Evolutionary conservation across 1,140 invertebrate species (phyloP), one percentile per base, ranked within the genome.

Genomic region (Saccostrea echinata): DNA sequence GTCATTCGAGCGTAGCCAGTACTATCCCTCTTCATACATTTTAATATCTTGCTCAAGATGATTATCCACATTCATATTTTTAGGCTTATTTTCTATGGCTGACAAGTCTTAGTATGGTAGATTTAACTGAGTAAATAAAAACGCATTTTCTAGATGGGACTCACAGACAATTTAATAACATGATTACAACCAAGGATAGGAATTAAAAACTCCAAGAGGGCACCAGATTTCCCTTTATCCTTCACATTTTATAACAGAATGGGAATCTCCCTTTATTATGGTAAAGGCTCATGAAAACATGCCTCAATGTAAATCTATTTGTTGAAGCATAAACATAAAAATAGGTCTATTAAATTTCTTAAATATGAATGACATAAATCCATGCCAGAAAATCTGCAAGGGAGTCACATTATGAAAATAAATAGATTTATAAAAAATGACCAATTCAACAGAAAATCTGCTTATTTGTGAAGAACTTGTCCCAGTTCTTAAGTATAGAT

Each of bases 41-140:
- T 76, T 76, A 76, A 76, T 76, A 76, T 76, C 68, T 76, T 76
- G 24, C 68, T 76, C 68, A 18, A 76, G 27, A 76, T 33, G 68
- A 76, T 76, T 76, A 76, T 76, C 68, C 13, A 76, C 24, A 76
- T 76, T 76, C 68, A 76, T 76, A 76, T 33, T 76, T 76, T 76
- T 11, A 16, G 13, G 30, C 24, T 16, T 76, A 76, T 30, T 76
- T 76, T 33, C 27, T 16, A 76, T 76, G 24, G 68, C 24, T 76
- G 68, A 76, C 68, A 76, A 76, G 24, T 76, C 24, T 33, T 43
- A 43, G 43, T 43, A 76, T 76, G 68, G 68, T 76, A 76, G 68
- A 76, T 76, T 76, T 76, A 76, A 76, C 68, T 76, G 68, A 30
- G 68, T 76, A 76, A 76, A 76, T 76, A 76, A 24, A 76, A 76